These are phyloP conservation scores for Bovichtus variegatus DNA, from an alignment of 2,797 vertebrate species.

Conservation along the genomic window DNA sequence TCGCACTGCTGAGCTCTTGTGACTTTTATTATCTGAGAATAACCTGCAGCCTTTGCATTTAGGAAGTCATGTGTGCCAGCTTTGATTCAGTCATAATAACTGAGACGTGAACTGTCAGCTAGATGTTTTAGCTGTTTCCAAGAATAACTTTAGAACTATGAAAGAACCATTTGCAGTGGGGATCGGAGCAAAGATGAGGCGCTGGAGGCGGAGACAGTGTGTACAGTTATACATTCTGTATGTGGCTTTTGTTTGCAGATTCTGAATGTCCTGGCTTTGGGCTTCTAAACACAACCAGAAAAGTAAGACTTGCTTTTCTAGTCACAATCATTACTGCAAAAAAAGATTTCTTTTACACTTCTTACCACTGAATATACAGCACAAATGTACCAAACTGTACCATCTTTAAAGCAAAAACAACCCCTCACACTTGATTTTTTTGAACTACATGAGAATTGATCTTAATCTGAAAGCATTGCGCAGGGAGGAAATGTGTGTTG, in stretches of 20 bases:
- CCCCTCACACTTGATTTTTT: background rate
- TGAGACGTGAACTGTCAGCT: constrained; percentile 2
- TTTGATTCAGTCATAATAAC: constrained; percentile 2
- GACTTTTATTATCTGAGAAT: constrained; percentile 8
- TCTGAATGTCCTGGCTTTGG: constrained; percentile 85
- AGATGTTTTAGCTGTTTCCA: background rate
- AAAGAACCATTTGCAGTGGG: background rate
- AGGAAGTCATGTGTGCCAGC: constrained; percentile 22
- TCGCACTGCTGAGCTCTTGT: background rate
- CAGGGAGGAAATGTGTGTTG: background rate
- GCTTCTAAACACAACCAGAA: constrained; percentile 94
- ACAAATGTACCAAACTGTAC: background rate
- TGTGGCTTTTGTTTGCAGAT: constrained; percentile 77
- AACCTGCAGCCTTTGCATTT: constrained; percentile 20
- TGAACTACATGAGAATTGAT: background rate
- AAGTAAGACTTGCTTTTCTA: constrained; percentile 84
- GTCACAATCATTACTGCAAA: background rate
- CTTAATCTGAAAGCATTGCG: background rate
- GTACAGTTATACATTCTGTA: background rate
- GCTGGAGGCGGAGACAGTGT: background rate
- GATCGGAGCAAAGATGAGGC: background rate
- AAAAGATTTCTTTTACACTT: background rate
- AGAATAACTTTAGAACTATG: background rate
- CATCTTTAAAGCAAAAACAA: background rate
- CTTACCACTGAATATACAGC: background rate